Conservation (phyloP, 2,888 invertebrate genomes). For the Litoditis marina region DNA sequence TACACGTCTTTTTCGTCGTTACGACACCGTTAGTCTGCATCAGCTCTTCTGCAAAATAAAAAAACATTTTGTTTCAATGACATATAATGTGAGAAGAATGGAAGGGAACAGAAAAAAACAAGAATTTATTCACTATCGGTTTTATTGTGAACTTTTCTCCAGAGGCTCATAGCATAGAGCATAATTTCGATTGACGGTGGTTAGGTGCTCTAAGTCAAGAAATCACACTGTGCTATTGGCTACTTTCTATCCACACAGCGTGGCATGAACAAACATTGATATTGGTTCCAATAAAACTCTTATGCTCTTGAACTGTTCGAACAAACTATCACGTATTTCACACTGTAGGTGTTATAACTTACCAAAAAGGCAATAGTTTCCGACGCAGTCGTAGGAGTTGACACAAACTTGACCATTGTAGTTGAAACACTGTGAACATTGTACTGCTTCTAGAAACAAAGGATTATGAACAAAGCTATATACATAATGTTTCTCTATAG, state of each 20-base stretch:
- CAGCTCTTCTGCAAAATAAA: conserved; percentile 12
- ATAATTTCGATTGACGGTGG: no score
- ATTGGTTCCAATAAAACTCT: not conserved
- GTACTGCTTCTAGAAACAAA: conserved; percentile 10
- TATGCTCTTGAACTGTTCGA: no score
- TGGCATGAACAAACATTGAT: no score
- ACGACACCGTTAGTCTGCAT: conserved; percentile 1
- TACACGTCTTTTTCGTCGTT: conserved; percentile 11
- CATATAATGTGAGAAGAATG: no score
- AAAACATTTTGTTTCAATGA: no score
- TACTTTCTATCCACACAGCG: no score
- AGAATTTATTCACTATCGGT: no score
- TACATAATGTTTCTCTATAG: not conserved
- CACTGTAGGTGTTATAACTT: not conserved
- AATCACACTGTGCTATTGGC: no score
- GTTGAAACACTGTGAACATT: conserved; percentile 31
- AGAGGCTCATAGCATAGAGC: no score
- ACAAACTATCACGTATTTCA: not conserved
- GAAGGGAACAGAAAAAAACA: no score
- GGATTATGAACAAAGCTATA: not conserved
- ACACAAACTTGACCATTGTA: conserved; percentile 38
- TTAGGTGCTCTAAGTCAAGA: no score
- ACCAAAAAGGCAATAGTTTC: conserved; percentile 20
- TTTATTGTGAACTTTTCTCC: no score
- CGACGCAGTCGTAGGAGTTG: conserved; percentile 29